Evolutionary conservation across 2,797 vertebrate species (phyloP), one percentile per base, ranked within the genome.

Genomic region (Tauraco hartlaubi): DNA sequence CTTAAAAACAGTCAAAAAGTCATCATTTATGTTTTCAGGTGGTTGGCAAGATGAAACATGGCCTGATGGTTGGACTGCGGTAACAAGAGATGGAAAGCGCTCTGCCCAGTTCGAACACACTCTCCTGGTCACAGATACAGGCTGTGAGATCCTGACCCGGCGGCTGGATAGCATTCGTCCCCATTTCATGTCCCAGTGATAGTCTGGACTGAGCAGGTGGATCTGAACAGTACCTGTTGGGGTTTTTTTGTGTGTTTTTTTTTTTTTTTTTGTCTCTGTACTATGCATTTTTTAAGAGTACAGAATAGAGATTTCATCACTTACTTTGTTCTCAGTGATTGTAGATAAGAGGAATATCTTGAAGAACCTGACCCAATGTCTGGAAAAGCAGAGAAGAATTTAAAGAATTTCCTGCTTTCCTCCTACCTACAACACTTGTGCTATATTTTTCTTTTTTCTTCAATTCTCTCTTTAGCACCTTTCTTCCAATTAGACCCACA

Each of bases 21-120:
- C 62, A 22, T 58, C 5, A 8, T 62, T 81, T 84, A 7, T 85
- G 39, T 58, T 95, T 79, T 35, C 91, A 99, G 99, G 99, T 74
- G 99, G 99, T 35, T 99, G 99, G 99, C 99, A 99, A 91, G 99
- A 99, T 22, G 99, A 99, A 97, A 99, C 99, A 6, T 99, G 99
- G 99, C 99, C 99, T 0, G 99, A 99, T 26, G 99, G 99, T 29
- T 99, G 99, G 99, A 99, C 99, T 1, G 99, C 99, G 0, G 99
- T 99, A 82, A 99, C 99, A 6, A 98, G 99, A 94, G 99, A 99
- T 3, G 99, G 99, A 33, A 99, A 99, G 94, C 98, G 99, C n/a
- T 99, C 99, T 2, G 99, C 99, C 26, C 99, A 99, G 98, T 99
- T 99, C 37, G 99, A 99, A 94, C 99, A 99, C 98, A 99, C 99